Percentiles rank a stretch among this genome's conserved stretches.
Conservation (phyloP, 2,888 invertebrate genomes). For the Hirtodrosophila histrioides region DNA sequence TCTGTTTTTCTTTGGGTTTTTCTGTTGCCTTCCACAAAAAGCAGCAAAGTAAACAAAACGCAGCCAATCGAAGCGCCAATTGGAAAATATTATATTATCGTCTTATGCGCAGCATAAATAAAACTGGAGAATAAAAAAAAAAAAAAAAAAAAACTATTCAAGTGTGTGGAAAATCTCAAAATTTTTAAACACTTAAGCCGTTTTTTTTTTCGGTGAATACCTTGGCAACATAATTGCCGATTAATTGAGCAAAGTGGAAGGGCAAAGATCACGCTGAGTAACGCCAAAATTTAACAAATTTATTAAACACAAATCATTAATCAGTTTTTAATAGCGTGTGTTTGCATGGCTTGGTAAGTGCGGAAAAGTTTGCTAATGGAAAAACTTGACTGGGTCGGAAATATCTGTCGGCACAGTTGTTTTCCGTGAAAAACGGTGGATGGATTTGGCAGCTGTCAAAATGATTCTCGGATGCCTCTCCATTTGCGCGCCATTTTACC, state of each 20-base stretch:
- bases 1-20: slow-evolving; percentile 24
- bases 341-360: slow-evolving; percentile 12
- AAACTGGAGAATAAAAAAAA: slow-evolving; percentile 14
- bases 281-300: slow-evolving; percentile 35
- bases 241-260: slow-evolving; percentile 36
- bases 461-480: not conserved
- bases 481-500: slow-evolving; percentile 7
- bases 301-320: slow-evolving; percentile 45
- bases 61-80: slow-evolving; percentile 22
- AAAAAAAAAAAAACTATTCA: slow-evolving; percentile 6
- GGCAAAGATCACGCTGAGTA: slow-evolving; percentile 25
- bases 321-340: slow-evolving; percentile 29
- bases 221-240: slow-evolving; percentile 41
- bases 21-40: slow-evolving; percentile 23
- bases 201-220: slow-evolving; percentile 5
- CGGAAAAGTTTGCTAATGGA: slow-evolving; percentile 41
- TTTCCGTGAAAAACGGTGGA: not conserved
- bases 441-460: slow-evolving; percentile 20
- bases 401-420: slow-evolving; percentile 37
- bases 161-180: slow-evolving; percentile 41
- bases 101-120: slow-evolving; percentile 53
- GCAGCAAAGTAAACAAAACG: slow-evolving; percentile 42
- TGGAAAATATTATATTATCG: slow-evolving; percentile 38
- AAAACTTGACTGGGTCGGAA: slow-evolving; percentile 60
- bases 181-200: slow-evolving; percentile 20